Evolutionary conservation across 2,888 invertebrate species (phyloP).

Genomic region (Meandrusa payeni): DNA sequence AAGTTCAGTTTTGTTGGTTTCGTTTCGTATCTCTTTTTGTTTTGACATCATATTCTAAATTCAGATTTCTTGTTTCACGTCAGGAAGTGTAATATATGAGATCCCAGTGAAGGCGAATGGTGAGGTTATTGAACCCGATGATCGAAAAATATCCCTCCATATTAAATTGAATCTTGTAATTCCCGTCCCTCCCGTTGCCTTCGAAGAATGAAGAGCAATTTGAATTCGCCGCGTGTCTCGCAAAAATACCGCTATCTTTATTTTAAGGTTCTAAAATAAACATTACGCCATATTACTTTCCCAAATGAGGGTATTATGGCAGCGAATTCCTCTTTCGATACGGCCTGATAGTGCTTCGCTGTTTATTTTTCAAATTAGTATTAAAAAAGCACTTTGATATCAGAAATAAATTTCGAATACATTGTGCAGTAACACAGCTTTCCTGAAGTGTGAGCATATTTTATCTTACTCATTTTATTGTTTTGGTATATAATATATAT

Average conservation of each 20-base stretch:
- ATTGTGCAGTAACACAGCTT: too few relatives aligned
- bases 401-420: too few relatives aligned
- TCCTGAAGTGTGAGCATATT: too few relatives aligned
- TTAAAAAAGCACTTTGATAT: slow-evolving; percentile 7
- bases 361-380: slow-evolving; percentile 10
- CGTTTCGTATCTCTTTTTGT: too few relatives aligned
- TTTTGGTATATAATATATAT: too few relatives aligned
- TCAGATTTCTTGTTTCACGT: slow-evolving; percentile 15
- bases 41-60: slow-evolving; percentile 4
- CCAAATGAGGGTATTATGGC: slow-evolving; percentile 27
- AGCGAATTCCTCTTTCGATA: slow-evolving; percentile 3
- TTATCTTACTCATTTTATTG: too few relatives aligned
- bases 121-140: slow-evolving; percentile 47
- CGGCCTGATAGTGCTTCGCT: neutral
- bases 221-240: slow-evolving; percentile 42
- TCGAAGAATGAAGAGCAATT: slow-evolving; percentile 52
- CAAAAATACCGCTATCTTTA: slow-evolving; percentile 60
- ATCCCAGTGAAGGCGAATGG: slow-evolving; percentile 29
- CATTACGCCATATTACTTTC: slow-evolving; percentile 46
- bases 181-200: slow-evolving; percentile 51
- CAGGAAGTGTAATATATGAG: slow-evolving; percentile 29
- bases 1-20: too few relatives aligned
- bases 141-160: slow-evolving; percentile 44
- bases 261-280: slow-evolving; percentile 50
- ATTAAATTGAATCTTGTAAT: slow-evolving; percentile 52